Evolutionary conservation across 37 sponge, comb jelly and placozoan species (phyloP).

Genomic region (Hormiphora californensis): DNA sequence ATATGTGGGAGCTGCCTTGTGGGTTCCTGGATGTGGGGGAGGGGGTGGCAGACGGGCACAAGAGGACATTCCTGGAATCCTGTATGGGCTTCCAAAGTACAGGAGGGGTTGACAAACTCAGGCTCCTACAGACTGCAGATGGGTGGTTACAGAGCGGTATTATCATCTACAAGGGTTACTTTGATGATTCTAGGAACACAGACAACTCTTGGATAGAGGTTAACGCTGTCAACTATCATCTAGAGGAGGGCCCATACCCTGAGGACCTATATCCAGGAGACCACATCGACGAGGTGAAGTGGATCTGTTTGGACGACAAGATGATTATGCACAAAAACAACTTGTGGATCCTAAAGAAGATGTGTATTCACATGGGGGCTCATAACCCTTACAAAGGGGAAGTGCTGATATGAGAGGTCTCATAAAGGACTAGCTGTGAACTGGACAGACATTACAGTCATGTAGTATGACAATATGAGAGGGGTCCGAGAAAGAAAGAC

Average conservation of each 20-base stretch:
- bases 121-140: not conserved
- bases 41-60: not conserved
- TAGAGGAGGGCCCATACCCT: not conserved
- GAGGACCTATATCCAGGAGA: not conserved
- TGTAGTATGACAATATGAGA: too few relatives aligned
- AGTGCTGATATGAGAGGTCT: too few relatives aligned
- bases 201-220: constrained; percentile 5
- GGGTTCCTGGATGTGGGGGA: not conserved
- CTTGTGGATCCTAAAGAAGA: not conserved
- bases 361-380: constrained; percentile 1
- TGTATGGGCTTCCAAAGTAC: not conserved
- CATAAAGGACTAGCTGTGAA: too few relatives aligned
- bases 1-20: not conserved
- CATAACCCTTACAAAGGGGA: too few relatives aligned
- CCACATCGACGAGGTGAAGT: not conserved
- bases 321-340: not conserved
- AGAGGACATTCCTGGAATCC: not conserved
- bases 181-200: not conserved
- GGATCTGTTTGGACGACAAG: not conserved
- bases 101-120: not conserved
- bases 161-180: not conserved
- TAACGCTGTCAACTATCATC: not conserved
- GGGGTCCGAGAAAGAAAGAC: too few relatives aligned
- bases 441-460: too few relatives aligned
- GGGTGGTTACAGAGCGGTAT: not conserved